phyloP scores from a whole-genome alignment of 64 coral and sea anemone species.

The Stylophora pistillata region DNA sequence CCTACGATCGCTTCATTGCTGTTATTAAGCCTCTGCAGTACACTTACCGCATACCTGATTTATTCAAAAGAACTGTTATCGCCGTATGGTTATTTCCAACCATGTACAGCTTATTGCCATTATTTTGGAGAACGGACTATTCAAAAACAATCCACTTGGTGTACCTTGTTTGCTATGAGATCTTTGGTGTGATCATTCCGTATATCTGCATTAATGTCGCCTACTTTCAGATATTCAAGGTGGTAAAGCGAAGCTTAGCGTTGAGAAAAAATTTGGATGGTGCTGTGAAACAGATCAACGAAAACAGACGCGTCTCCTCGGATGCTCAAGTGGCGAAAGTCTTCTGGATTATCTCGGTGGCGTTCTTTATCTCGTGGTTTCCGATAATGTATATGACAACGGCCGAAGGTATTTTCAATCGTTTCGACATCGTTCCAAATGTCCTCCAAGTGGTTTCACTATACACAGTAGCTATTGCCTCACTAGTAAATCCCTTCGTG shows the following conservation, averaged over 20 bases:
- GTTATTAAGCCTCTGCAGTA: not conserved
- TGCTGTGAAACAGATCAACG: not conserved
- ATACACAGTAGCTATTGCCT: not conserved
- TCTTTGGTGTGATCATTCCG: not conserved
- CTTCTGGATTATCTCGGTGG: not conserved
- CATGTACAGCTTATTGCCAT: not conserved
- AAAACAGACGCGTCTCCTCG: not conserved
- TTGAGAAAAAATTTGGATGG: not conserved
- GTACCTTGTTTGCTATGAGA: not conserved
- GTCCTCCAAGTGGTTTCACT: not conserved
- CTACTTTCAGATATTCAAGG: conserved; percentile 1
- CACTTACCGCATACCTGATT: not conserved
- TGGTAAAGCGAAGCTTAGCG: not conserved
- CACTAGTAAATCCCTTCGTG: too few species aligned
- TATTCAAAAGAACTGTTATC: not conserved
- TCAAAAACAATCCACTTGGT: not conserved
- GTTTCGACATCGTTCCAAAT: not conserved
- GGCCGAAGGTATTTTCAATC: not conserved
- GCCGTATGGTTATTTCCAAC: not conserved
- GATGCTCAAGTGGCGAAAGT: conserved; percentile 9
- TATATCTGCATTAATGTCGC: not conserved
- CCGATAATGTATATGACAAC: not conserved
- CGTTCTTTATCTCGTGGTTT: conserved; percentile 15
- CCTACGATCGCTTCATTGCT: conserved; percentile 9
- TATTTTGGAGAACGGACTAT: not conserved